A percentile compares a stretch with the other conserved stretches of the same genome.
Conservation (phyloP, 2,888 invertebrate genomes). For the Galeruca laticollis region DNA sequence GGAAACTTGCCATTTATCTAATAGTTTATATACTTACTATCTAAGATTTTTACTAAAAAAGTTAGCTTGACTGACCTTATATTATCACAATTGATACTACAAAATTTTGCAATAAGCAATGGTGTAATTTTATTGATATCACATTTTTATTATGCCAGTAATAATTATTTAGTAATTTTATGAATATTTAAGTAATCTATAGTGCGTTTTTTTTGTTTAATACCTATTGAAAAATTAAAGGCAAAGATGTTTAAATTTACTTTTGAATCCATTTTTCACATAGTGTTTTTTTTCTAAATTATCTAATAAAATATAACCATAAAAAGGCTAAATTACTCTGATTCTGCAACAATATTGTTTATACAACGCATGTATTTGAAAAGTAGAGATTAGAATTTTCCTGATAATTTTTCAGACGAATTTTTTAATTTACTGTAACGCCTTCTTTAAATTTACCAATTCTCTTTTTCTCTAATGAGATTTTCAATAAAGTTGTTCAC, state of each 20-base stretch:
- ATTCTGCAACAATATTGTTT: too few species aligned
- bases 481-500: too few species aligned
- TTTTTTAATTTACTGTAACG: too few species aligned
- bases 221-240: not conserved
- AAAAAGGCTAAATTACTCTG: too few species aligned
- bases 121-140: conserved; percentile 1
- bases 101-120: conserved; percentile 18
- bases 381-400: too few species aligned
- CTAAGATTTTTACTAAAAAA: not conserved
- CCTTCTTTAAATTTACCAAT: too few species aligned
- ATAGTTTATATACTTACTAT: not conserved
- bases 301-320: too few species aligned
- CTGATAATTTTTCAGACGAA: too few species aligned
- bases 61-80: conserved; percentile 10
- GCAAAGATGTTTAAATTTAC: not conserved
- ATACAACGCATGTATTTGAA: too few species aligned
- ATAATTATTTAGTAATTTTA: not conserved
- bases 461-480: too few species aligned
- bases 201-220: not conserved
- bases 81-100: not conserved
- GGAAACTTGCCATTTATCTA: conserved; percentile 28
- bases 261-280: not conserved
- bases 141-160: conserved; percentile 1
- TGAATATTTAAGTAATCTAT: not conserved
- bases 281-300: too few species aligned